Conservation (phyloP, 1,140 invertebrate species). For the Planococcus citri region DNA sequence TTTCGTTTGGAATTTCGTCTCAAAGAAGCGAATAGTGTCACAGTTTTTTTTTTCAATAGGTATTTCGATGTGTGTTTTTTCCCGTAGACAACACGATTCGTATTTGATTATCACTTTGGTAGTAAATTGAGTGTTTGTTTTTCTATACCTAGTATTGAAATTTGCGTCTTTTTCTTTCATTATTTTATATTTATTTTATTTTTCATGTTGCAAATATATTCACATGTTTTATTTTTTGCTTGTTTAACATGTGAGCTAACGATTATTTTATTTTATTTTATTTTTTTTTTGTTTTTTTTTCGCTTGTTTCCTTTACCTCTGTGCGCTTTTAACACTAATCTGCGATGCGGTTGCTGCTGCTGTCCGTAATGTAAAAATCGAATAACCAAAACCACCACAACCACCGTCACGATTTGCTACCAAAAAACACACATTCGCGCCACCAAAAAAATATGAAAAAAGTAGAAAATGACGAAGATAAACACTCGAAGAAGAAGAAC, state of each 20-base stretch:
- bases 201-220: background rate
- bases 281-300: slow-evolving; percentile 8
- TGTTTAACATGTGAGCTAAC: slow-evolving; percentile 9
- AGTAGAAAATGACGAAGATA: slow-evolving; percentile 5
- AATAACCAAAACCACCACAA: too few species aligned
- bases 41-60: too few species aligned
- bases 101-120: too few species aligned
- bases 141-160: background rate
- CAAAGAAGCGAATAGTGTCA: too few species aligned
- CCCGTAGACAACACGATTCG: too few species aligned
- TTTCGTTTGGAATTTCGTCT: too few species aligned
- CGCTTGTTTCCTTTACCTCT: slow-evolving; percentile 12
- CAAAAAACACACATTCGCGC: background rate
- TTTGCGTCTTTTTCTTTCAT: background rate
- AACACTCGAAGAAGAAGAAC: background rate
- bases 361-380: background rate
- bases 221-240: slow-evolving; percentile 11
- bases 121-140: too few species aligned
- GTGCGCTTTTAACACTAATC: slow-evolving; percentile 3
- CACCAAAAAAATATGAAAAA: slow-evolving; percentile 1
- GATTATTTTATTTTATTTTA: slow-evolving; percentile 9
- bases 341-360: background rate
- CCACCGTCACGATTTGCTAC: background rate
- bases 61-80: too few species aligned
- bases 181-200: background rate